Conservation (phyloP, 2,113 vertebrate genomes). For the Psammodynastes pulverulentus region DNA sequence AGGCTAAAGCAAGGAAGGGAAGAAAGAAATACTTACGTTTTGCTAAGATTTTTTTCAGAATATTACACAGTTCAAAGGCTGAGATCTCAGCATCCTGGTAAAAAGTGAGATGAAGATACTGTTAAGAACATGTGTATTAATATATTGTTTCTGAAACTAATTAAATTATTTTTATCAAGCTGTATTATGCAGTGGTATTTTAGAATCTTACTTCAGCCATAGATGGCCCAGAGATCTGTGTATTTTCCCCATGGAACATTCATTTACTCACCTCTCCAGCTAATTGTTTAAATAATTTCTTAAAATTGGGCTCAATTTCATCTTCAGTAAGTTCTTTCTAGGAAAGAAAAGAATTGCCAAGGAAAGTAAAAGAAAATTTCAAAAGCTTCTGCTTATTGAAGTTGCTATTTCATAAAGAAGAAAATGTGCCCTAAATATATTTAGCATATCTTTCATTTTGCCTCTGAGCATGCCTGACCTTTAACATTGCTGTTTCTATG, state of each 20-base stretch:
- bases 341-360: background rate
- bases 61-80: slow-evolving; percentile 70
- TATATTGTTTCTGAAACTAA: accelerated
- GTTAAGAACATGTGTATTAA: background rate
- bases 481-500: background rate
- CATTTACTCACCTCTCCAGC: slow-evolving; percentile 71
- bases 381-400: background rate
- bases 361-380: background rate
- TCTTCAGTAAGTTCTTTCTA: slow-evolving; percentile 69
- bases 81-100: slow-evolving; percentile 77
- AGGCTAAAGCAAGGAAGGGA: background rate
- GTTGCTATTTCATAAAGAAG: background rate
- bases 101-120: background rate
- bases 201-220: background rate
- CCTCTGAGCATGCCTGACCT: background rate
- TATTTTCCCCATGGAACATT: background rate
- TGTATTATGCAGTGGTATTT: background rate
- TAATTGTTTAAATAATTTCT: slow-evolving; percentile 71
- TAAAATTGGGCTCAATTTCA: slow-evolving; percentile 68
- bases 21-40: slow-evolving; percentile 66
- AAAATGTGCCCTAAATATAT: background rate
- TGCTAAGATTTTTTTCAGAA: slow-evolving; percentile 73
- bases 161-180: background rate
- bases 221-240: background rate
- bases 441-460: background rate